Evolutionary conservation across 2,797 vertebrate genomes (phyloP).

Genomic region (Apogon hyalosoma): DNA sequence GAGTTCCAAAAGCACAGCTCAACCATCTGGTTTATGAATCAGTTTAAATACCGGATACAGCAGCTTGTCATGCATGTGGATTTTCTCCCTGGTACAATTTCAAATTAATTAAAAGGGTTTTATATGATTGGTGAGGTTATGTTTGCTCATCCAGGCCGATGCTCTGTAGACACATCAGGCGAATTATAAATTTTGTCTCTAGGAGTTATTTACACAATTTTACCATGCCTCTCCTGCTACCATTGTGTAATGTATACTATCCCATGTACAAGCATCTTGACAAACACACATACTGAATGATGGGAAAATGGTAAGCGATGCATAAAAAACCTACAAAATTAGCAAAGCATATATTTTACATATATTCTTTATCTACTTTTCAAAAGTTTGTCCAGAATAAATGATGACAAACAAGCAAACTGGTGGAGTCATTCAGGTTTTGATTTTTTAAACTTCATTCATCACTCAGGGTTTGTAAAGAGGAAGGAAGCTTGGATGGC

Average conservation of each 20-base stretch:
- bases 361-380: constrained; percentile 40
- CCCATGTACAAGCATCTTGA: constrained; percentile 27
- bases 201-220: constrained; percentile 20
- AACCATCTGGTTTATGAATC: constrained; percentile 85
- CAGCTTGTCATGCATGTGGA: constrained; percentile 77
- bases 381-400: constrained; percentile 49
- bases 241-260: constrained; percentile 12
- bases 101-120: constrained; percentile 70
- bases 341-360: constrained; percentile 30
- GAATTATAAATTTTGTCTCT: constrained; percentile 17
- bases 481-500: constrained; percentile 87
- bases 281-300: constrained; percentile 40
- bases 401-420: constrained; percentile 69
- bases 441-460: constrained; percentile 75
- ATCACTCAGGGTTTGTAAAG: constrained; percentile 76
- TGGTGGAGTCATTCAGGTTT: constrained; percentile 68
- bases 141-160: constrained; percentile 30
- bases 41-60: constrained; percentile 82
- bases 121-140: constrained; percentile 36
- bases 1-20: constrained; percentile 59
- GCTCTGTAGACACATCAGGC: constrained; percentile 12
- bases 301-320: constrained; percentile 19
- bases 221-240: constrained; percentile 17
- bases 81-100: constrained; percentile 74
- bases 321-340: constrained; percentile 26